phyloP scores from a whole-genome alignment of 1,140 invertebrate genomes.

The Proctacanthus coquilletti region DNA sequence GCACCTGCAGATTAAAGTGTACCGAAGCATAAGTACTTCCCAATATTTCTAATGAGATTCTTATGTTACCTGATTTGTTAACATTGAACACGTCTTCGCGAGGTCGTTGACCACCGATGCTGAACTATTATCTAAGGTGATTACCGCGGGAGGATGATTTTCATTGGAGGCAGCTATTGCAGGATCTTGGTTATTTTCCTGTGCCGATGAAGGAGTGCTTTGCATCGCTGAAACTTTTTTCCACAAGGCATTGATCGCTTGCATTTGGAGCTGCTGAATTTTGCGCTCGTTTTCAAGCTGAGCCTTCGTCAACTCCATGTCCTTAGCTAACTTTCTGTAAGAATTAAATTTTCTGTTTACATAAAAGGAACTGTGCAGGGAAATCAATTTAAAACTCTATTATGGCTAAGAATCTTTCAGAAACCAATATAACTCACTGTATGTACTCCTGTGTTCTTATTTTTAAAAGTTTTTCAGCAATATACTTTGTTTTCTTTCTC shows the following conservation, averaged over 20 bases:
- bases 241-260: constrained; percentile 79
- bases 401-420: too few species aligned
- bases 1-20: constrained; percentile 41
- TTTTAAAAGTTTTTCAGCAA: constrained; percentile 62
- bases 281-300: constrained; percentile 73
- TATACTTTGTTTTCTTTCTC: constrained; percentile 56
- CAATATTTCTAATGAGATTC: not conserved
- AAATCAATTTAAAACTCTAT: too few species aligned
- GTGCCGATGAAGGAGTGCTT: constrained; percentile 16
- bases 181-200: constrained; percentile 1
- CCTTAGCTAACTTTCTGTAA: constrained; percentile 53
- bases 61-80: constrained; percentile 30
- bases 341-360: too few species aligned
- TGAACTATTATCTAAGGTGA: constrained; percentile 19
- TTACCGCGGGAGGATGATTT: not conserved
- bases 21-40: not conserved
- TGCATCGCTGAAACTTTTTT: constrained; percentile 67
- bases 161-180: constrained; percentile 5
- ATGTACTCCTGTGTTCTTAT: constrained; percentile 73
- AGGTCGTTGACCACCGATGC: constrained; percentile 31
- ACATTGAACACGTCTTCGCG: constrained; percentile 32
- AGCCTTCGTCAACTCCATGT: constrained; percentile 66
- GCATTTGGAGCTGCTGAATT: constrained; percentile 73
- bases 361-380: too few species aligned
- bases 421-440: constrained; percentile 50